Evolutionary conservation across 2,797 vertebrate species (phyloP), one percentile per base, ranked within the genome.

Genomic region (Rachycentron canadum): DNA sequence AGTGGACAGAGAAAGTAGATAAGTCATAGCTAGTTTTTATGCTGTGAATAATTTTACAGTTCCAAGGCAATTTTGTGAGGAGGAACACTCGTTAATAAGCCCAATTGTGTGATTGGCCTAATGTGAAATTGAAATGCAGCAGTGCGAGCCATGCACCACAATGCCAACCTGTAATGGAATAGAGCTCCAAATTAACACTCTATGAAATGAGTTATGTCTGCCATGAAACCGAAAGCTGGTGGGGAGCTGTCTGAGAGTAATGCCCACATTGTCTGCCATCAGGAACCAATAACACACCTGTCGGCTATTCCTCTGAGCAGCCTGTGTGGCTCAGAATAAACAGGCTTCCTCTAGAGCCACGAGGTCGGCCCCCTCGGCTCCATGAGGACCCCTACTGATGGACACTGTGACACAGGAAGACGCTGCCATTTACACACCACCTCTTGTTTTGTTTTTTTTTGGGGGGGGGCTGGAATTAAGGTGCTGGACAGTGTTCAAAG

Each of bases 121-220:
- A 93, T 93, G 93, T 94, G 93, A 95, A 94, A 94, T 93, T 94
- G 89, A 94, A 94, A 94, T 90, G 92, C 93, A 88, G 81, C 86
- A 85, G 90, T 88, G 90, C 89, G 78, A 87, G 81, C 90, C 83
- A 52, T 41, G 79, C 84, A 55, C 64, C 60, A 91, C 87, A 90
- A 87, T 90, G 86, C 81, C 82, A 86, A 83, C 84, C 81, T 86
- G 88, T 89, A 91, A 93, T 90, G 85, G 74, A 86, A 92, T 82
- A 86, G 90, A 43, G 11, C 79, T 91, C 75, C 84, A 88, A 92
- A 93, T 94, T 86, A 94, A 89, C 81, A 82, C 90, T 87, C 86
- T 90, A 88, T 88, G 86, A 94, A 93, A 94, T 92, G 83, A 94
- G 87, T 87, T 88, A 81, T 83, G 87, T 90, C 81, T 83, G 86